phyloP scores from a whole-genome alignment of 2,797 vertebrate species.

The Sphenodon punctatus region DNA sequence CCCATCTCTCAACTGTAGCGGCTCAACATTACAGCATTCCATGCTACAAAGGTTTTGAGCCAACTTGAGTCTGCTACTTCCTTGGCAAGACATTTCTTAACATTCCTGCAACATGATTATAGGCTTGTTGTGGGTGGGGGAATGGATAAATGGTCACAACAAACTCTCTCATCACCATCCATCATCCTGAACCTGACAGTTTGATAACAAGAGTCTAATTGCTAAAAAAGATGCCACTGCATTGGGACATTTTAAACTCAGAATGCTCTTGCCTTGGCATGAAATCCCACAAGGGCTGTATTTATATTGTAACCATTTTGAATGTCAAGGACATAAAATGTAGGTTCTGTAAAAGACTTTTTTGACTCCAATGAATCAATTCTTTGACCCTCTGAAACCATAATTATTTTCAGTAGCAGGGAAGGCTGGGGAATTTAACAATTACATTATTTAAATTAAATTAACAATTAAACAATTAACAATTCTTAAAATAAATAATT shows the following conservation, averaged over 20 bases:
- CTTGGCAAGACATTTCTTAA: not conserved
- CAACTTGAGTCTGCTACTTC: not conserved
- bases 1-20: fast-evolving
- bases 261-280: not conserved
- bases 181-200: not conserved
- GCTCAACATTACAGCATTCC: fast-evolving
- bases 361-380: not conserved
- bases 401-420: not conserved
- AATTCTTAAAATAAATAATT: too few species aligned
- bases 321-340: not conserved
- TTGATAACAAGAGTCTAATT: not conserved
- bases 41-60: fast-evolving
- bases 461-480: too few species aligned
- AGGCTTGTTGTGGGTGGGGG: not conserved
- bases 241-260: fast-evolving
- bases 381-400: not conserved
- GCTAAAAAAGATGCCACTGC: not conserved
- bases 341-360: not conserved
- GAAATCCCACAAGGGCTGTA: not conserved
- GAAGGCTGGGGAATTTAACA: not conserved
- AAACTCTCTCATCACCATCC: not conserved
- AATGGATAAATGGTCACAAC: not conserved
- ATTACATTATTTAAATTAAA: not conserved
- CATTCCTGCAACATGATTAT: not conserved
- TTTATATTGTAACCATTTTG: not conserved